Evolutionary conservation across 2,888 invertebrate genomes (phyloP).

Genomic region (Pterobdella sp.): DNA sequence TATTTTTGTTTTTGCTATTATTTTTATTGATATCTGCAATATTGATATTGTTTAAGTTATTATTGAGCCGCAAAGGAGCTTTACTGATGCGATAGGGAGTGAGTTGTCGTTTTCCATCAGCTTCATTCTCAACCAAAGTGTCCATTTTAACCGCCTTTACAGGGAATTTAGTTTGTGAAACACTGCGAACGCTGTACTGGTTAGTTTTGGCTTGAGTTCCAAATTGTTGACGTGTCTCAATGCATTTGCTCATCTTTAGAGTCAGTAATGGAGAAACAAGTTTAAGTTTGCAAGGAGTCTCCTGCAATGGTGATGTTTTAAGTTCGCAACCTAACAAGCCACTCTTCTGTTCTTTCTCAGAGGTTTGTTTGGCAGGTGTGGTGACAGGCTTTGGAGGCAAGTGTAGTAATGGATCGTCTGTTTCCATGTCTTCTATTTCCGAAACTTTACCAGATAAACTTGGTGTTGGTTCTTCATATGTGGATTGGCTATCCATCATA

Average conservation of each 20-base stretch:
- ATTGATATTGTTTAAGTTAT: neutral
- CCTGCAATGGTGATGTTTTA: neutral
- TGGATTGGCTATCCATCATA: no score
- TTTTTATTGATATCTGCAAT: neutral
- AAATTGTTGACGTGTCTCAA: neutral
- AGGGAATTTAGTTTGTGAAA: neutral
- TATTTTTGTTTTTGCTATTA: neutral
- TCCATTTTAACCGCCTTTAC: neutral
- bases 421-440: no score
- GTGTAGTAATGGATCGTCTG: neutral
- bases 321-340: neutral
- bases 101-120: neutral
- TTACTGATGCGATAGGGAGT: neutral
- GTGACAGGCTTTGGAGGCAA: neutral
- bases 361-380: neutral
- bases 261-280: neutral
- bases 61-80: neutral
- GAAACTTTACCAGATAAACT: no score
- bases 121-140: neutral
- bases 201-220: neutral
- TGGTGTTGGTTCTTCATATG: no score
- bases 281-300: neutral
- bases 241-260: neutral
- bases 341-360: no score
- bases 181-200: neutral